Conservation (phyloP, 2,797 vertebrate species). For the Urocyon cinereoargenteus region DNA sequence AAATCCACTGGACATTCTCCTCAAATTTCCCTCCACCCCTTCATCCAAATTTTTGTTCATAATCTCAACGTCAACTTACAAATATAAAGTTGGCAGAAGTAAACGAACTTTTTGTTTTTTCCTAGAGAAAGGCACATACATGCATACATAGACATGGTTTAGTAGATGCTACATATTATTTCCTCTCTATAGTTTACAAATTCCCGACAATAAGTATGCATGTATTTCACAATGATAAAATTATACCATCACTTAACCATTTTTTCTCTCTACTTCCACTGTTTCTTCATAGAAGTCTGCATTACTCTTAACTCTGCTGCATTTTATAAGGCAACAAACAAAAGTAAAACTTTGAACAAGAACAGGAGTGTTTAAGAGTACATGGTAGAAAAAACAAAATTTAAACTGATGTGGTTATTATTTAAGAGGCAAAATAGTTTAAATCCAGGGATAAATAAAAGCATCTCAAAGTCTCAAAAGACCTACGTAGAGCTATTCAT, state of each 20-base stretch:
- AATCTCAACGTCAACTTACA: neutral
- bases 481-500: neutral
- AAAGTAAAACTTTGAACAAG: conserved; percentile 43
- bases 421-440: conserved; percentile 38
- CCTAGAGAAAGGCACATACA: neutral
- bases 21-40: neutral
- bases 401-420: neutral
- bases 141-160: neutral
- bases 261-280: neutral
- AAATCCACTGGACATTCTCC: neutral
- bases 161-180: conserved; percentile 11
- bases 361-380: neutral
- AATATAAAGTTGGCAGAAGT: neutral
- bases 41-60: neutral
- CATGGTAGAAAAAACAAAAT: neutral
- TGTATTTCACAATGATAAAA: conserved; percentile 52
- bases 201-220: conserved; percentile 15
- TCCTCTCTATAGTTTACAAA: conserved; percentile 38
- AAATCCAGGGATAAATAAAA: conserved; percentile 52
- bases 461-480: conserved; percentile 36
- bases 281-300: conserved; percentile 1
- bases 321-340: conserved; percentile 49
- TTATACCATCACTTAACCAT: neutral
- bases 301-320: neutral
- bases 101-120: neutral